Evolutionary conservation across 2,113 vertebrate species (phyloP).

Genomic region (Catharus fuscescens): DNA sequence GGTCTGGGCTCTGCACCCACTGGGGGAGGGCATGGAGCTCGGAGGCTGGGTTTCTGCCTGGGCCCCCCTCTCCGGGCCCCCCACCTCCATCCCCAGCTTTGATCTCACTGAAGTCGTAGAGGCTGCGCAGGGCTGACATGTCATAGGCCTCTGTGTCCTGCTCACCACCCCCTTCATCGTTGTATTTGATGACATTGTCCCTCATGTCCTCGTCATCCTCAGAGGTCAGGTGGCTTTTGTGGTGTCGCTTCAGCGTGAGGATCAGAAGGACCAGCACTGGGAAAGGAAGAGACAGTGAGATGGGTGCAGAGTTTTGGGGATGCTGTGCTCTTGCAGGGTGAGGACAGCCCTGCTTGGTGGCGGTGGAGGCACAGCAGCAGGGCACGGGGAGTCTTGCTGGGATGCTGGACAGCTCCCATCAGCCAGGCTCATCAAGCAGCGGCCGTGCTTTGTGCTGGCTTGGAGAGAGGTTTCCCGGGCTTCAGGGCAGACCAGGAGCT

Average conservation of each 20-base stretch:
- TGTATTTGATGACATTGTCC: slow-evolving; percentile 99
- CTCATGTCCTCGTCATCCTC: slow-evolving; percentile 99
- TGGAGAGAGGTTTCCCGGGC: background rate
- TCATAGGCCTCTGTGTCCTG: slow-evolving; percentile 99
- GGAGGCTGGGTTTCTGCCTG: slow-evolving; percentile 34
- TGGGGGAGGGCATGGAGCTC: slow-evolving; percentile 88
- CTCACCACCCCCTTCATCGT: slow-evolving; percentile 96
- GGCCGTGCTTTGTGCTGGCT: background rate
- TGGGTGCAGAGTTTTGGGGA: fast-evolving
- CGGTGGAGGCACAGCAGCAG: background rate
- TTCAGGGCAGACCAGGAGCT: background rate
- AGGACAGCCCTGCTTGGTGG: fast-evolving
- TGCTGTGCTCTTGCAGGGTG: fast-evolving
- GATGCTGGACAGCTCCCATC: background rate
- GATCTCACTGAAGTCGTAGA: slow-evolving; percentile 93
- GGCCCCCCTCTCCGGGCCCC: slow-evolving; percentile 50
- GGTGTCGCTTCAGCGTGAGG: slow-evolving; percentile 92
- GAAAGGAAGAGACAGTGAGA: background rate
- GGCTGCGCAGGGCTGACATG: slow-evolving; percentile 96
- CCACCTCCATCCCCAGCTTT: slow-evolving; percentile 81
- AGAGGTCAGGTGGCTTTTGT: slow-evolving; percentile 89
- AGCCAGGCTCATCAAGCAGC: background rate
- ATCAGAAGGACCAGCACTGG: slow-evolving; percentile 94
- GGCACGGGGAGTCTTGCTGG: fast-evolving
- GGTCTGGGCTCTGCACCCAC: slow-evolving; percentile 82